Base-by-base conservation (phyloP, 2,888 invertebrate genomes). In the Graphium colonna region DNA sequence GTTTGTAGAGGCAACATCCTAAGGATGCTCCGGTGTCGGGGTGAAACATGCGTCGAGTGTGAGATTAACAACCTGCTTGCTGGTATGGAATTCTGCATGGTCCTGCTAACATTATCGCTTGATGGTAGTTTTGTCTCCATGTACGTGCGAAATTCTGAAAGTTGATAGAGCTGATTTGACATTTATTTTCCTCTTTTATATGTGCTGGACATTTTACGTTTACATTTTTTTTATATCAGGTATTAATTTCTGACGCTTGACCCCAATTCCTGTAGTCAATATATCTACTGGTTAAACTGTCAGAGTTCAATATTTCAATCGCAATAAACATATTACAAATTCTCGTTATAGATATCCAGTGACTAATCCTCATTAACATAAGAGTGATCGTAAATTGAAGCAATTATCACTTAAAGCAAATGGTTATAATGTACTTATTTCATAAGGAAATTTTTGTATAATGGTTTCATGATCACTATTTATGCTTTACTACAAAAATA, bases 361-460 rank as follows among this genome's bases (percentile, higher is more conserved):
- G 45, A 50, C 26, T 36, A 40, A 40, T 49, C 50, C 33, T 40
- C 36, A 57, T 45, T 51, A 15, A 49, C 31, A 64, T 66, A 63
- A 64, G 63, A n/a, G 46, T 36, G 41, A 69, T 65, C 66, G 68
- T 76, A 84, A 84, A 82, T 82, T 87, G 86, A 86, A 87, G 86
- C 86, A 87, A 85, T 77, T 73, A 67, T 83, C 69, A 74, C 83
- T 79, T 84, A 85, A 80, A 73, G 69, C 78, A 79, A 79, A 79
- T 76, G 59, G 63, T 77, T 75, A 77, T 73, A 72, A 82, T 82
- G 79, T 84, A 83, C 81, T 80, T 78, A 79, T 76, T 76, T 83
- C 79, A 75, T 82, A 79, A 77, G 79, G 76, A 74, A 74, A 70
- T 63, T n/a, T 73, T 56, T n/a, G 73, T 63, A 66, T 60, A 62